These are phyloP conservation scores for Disparrhopalites patrizii DNA, from an alignment of 2,888 invertebrate genomes.

Conservation along the genomic window DNA sequence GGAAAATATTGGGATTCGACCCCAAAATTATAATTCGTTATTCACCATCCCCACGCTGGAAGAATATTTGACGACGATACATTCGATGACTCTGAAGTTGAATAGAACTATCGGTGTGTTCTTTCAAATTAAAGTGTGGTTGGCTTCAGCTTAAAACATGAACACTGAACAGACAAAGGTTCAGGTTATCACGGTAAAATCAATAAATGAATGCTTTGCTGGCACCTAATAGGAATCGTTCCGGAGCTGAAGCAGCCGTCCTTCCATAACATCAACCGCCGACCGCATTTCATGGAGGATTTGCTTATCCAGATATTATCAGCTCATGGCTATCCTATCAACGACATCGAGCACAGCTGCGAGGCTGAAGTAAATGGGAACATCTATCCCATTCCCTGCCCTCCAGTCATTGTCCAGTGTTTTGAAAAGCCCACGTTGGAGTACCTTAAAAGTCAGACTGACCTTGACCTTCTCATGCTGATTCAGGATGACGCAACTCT, in stretches of 20 bases:
- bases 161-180: neutral
- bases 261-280: slow-evolving; percentile 26
- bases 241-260: slow-evolving; percentile 40
- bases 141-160: neutral
- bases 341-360: slow-evolving; percentile 5
- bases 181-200: neutral
- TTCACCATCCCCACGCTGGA: slow-evolving; percentile 43
- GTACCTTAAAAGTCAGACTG: slow-evolving; percentile 24
- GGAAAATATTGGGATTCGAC: slow-evolving; percentile 37
- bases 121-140: neutral
- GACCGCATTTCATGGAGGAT: slow-evolving; percentile 31
- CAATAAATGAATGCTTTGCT: slow-evolving; percentile 3
- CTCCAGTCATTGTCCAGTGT: slow-evolving; percentile 32
- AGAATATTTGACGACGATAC: slow-evolving; percentile 37
- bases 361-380: neutral
- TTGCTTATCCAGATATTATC: slow-evolving; percentile 14
- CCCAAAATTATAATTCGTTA: slow-evolving; percentile 36
- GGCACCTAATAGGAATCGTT: slow-evolving; percentile 32
- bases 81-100: slow-evolving; percentile 30
- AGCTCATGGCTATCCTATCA: slow-evolving; percentile 29
- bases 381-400: slow-evolving; percentile 23
- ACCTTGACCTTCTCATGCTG: slow-evolving; percentile 30
- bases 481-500: slow-evolving; percentile 26
- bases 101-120: slow-evolving; percentile 31
- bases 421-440: slow-evolving; percentile 29